phyloP scores from a whole-genome alignment of 2,797 vertebrate genomes.

The Lepus townsendii region DNA sequence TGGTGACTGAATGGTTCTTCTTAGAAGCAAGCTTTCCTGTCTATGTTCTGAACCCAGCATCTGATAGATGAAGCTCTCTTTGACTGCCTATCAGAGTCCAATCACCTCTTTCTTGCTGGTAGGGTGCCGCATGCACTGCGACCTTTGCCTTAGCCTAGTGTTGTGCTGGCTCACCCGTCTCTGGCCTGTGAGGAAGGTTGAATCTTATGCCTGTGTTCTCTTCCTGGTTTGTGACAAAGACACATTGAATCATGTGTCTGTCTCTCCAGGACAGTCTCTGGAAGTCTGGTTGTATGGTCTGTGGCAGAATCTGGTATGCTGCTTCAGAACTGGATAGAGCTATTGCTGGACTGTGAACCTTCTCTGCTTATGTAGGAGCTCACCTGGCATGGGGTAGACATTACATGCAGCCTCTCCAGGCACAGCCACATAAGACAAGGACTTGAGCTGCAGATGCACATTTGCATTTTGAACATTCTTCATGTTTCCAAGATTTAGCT shows the following conservation, averaged over 20 bases:
- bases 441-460: not conserved
- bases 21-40: constrained; percentile 34
- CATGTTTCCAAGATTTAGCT: constrained; percentile 11
- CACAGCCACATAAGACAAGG: not conserved
- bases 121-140: not conserved
- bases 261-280: constrained; percentile 31
- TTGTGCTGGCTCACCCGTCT: constrained; percentile 13
- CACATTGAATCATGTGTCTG: not conserved
- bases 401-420: not conserved
- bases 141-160: constrained; percentile 23
- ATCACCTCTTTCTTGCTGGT: not conserved
- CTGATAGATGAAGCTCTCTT: not conserved
- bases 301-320: constrained; percentile 34
- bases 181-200: constrained; percentile 61
- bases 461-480: constrained; percentile 45
- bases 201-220: not conserved
- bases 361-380: not conserved
- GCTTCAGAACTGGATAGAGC: constrained; percentile 9
- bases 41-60: not conserved
- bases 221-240: too few relatives aligned
- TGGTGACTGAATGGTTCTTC: not conserved
- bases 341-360: not conserved
- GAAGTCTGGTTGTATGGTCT: constrained; percentile 31
- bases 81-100: constrained; percentile 20
- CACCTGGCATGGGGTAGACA: not conserved